Percentiles rank a stretch among this genome's conserved stretches.
These are phyloP conservation scores for Acromyrmex echinatior DNA, from an alignment of 1,140 invertebrate species.

Conservation along the genomic window DNA sequence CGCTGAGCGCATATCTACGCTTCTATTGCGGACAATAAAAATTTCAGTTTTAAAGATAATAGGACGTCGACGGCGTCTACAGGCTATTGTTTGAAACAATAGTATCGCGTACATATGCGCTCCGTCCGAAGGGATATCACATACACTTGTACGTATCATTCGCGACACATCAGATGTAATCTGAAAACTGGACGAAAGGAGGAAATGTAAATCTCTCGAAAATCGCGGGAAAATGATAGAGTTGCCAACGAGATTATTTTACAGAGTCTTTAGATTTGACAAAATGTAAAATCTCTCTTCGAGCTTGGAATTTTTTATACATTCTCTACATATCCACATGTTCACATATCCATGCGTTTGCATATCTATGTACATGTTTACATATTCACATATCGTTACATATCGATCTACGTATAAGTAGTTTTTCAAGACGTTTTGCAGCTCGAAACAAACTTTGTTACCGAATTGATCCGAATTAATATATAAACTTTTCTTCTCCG, in stretches of 20 bases:
- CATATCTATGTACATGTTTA: background rate
- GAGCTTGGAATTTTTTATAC: conserved; percentile 3
- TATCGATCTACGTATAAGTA: conserved; percentile 17
- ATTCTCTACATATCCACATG: conserved; percentile 9
- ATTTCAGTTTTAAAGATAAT: conserved; percentile 52
- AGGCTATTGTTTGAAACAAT: conserved; percentile 56
- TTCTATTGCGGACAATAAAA: conserved; percentile 57
- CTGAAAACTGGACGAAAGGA: conserved; percentile 12
- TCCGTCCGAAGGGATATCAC: conserved; percentile 44
- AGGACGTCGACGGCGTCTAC: conserved; percentile 10
- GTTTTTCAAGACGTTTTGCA: background rate
- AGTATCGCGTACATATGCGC: conserved; percentile 52
- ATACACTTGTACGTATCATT: conserved; percentile 52
- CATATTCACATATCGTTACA: conserved; percentile 16
- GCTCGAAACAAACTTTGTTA: conserved; percentile 4
- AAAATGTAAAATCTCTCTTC: conserved; percentile 6
- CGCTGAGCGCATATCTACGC: conserved; percentile 55
- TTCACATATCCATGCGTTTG: background rate
- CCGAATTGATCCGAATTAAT: conserved; percentile 11
- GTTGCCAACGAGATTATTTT: conserved; percentile 39
- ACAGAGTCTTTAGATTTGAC: conserved; percentile 25
- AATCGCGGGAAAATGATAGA: conserved; percentile 27
- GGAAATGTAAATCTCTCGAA: conserved; percentile 15
- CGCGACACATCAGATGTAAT: conserved; percentile 46
- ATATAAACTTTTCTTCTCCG: background rate